Conservation (phyloP, 2,113 vertebrate species). For the Tonatia bakeri region DNA sequence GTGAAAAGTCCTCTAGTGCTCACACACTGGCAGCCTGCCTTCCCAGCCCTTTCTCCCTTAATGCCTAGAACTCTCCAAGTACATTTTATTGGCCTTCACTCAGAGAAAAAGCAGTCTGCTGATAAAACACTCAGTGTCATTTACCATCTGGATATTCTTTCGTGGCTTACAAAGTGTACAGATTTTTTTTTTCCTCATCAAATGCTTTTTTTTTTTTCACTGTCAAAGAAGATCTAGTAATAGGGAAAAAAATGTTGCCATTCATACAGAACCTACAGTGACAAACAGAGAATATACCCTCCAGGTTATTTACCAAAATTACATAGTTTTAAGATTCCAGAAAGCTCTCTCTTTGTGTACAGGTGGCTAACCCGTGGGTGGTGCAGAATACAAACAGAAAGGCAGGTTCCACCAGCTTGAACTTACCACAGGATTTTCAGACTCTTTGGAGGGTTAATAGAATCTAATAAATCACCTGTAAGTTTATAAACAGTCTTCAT, state of each 20-base stretch:
- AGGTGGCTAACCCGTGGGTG: background rate
- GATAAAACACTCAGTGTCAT: background rate
- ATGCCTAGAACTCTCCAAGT: background rate
- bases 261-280: background rate
- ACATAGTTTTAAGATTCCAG: background rate
- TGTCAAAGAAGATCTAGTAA: background rate
- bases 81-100: slow-evolving; percentile 5
- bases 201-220: background rate
- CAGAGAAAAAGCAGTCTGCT: slow-evolving; percentile 4
- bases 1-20: background rate
- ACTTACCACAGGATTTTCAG: background rate
- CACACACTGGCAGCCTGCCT: background rate
- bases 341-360: background rate
- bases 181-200: slow-evolving; percentile 32
- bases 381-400: background rate
- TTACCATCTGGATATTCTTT: slow-evolving; percentile 56
- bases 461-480: background rate
- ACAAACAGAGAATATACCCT: background rate
- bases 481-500: background rate
- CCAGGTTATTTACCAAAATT: background rate
- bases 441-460: background rate
- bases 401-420: background rate
- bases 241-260: background rate
- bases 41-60: background rate
- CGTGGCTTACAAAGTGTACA: background rate